Conservation (phyloP, 2,797 vertebrate genomes). For the Tadarida brasiliensis region DNA sequence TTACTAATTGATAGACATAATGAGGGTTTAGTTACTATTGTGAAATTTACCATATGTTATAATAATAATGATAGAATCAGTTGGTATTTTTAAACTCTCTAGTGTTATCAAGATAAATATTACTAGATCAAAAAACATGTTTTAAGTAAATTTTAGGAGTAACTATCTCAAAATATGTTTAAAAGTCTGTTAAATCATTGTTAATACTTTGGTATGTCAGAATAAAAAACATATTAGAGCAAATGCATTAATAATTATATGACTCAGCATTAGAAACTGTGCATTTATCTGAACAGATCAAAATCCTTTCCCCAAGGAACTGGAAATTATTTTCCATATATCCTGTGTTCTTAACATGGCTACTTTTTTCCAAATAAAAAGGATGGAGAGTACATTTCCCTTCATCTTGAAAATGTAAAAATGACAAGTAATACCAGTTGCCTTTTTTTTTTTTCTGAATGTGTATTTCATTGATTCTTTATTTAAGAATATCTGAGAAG, state of each 20-base stretch:
- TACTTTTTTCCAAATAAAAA: neutral
- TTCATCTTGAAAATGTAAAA: constrained; percentile 61
- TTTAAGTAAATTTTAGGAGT: neutral
- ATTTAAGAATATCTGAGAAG: constrained; percentile 62
- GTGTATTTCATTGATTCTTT: constrained; percentile 61
- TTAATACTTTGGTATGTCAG: neutral
- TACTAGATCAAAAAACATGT: neutral
- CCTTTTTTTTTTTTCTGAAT: constrained; percentile 22
- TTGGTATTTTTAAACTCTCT: constrained; percentile 51
- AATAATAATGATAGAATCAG: neutral
- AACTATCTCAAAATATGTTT: constrained; percentile 2
- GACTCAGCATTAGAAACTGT: constrained; percentile 7
- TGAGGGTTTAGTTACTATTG: neutral
- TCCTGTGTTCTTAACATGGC: neutral
- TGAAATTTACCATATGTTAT: neutral
- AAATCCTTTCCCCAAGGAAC: constrained; percentile 3
- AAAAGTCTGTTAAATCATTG: neutral
- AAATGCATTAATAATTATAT: constrained; percentile 49
- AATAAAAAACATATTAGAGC: neutral
- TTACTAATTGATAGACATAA: neutral
- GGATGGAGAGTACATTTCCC: neutral
- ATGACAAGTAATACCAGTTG: neutral
- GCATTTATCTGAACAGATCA: neutral
- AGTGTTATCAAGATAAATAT: constrained; percentile 3
- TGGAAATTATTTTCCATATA: constrained; percentile 6